Evolutionary conservation across 1,140 invertebrate genomes (phyloP), one percentile per base, ranked within the genome.

Genomic region (Mactra quadrangularis): DNA sequence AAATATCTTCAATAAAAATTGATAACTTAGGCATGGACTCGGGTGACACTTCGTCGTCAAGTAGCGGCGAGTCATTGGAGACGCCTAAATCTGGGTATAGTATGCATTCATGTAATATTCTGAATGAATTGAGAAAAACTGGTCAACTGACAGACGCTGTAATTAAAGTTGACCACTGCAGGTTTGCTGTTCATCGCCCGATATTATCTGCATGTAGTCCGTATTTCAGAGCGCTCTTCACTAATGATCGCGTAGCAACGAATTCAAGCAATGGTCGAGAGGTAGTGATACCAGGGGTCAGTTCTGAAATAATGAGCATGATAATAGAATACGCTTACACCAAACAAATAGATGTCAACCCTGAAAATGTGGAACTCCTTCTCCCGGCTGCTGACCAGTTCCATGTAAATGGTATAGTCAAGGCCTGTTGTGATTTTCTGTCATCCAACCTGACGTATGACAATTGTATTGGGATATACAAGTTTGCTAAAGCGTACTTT

Each of bases 91-190:
- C 78, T 59, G 70, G 66, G 25, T 78, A 84, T 35, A 83, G 84
- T 38, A 27, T 68, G 3, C 81, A 84, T 22, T 82, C 86, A 13
- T 86, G 83, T 38, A 86, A 88, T 35, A 81, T 87, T 38, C 74
- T 89, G 25, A 72, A 76, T 27, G 87, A 90, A 74, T 45, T 90
- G 11, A 59, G 96, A 84, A 94, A 96, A 87, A 95, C 95, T 60
- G 96, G 96, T 89, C 94, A 96, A 78, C 94, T 97, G 13, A 97
- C 96, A 90, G 97, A 98, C 92, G 97, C 96, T 0, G 94, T 96
- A 13, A 94, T 98, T 59, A 94, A 95, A 74, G 95, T 97, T 15
- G 95, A 96, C 85, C 96, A 97, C 90, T 96, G 96, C 33, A 52
- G 94, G 13, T 97, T 97, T 87, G 95, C 95, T 4, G 96, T 97